A percentile compares a stretch with the other conserved stretches of the same genome.
phyloP scores from a whole-genome alignment of 2,113 vertebrate genomes.

The Brachionichthys hirsutus region DNA sequence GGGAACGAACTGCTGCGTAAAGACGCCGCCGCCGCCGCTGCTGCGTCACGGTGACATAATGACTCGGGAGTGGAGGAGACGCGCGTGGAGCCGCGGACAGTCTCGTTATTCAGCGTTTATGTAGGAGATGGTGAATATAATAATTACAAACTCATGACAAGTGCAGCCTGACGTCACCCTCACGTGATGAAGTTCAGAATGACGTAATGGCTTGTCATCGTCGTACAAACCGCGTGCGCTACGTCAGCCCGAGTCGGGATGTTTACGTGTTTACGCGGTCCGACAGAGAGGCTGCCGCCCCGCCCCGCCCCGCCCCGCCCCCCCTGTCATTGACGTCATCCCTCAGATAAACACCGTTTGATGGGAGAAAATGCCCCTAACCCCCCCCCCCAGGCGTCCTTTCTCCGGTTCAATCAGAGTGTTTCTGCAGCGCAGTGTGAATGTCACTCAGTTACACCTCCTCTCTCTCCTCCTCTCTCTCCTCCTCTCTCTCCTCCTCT shows the following conservation, averaged over 20 bases:
- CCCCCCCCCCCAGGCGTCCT: conserved; percentile 4
- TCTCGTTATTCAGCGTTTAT: too few species aligned
- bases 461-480: conserved; percentile 6
- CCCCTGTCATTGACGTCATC: conserved; percentile 70
- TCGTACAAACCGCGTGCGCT: too few species aligned
- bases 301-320: conserved; percentile 50
- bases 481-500: too few species aligned
- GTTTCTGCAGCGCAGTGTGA: too few species aligned
- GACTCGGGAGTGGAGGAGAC: neutral
- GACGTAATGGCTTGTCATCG: neutral
- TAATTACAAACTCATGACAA: neutral
- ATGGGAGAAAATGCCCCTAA: conserved; percentile 45
- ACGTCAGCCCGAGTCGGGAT: too few species aligned
- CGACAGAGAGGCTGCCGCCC: conserved; percentile 32
- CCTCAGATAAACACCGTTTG: conserved; percentile 48
- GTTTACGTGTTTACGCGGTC: too few species aligned
- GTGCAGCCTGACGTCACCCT: neutral
- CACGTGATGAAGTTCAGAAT: neutral
- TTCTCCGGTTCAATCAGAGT: neutral
- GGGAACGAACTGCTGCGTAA: conserved; percentile 57
- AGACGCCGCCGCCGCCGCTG: conserved; percentile 11
- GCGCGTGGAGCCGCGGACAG: too few species aligned
- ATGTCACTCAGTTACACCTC: too few species aligned
- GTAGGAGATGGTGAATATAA: too few species aligned
- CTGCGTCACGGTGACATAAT: conserved; percentile 26